phyloP scores from a whole-genome alignment of 2,888 invertebrate genomes.

The Diplolepis rosae region DNA sequence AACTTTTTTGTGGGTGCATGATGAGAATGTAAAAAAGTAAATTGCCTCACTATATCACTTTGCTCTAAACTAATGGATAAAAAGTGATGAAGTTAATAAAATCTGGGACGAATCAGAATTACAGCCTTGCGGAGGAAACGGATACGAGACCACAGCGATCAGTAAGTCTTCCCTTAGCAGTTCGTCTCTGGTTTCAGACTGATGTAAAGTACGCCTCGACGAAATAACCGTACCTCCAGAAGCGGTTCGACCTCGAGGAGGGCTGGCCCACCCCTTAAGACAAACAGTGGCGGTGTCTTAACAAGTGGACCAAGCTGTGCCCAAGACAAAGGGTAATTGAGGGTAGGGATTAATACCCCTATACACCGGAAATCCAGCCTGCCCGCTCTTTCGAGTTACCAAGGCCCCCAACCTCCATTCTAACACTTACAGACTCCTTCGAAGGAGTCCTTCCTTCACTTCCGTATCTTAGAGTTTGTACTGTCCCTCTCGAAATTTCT shows the following conservation, averaged over 20 bases:
- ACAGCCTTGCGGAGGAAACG: conserved; percentile 41
- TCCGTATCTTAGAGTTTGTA: conserved; percentile 33
- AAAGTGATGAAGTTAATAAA: no score
- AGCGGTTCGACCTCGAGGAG: conserved; percentile 48
- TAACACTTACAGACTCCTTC: conserved; percentile 43
- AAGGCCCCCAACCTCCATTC: conserved; percentile 48
- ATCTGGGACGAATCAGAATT: conserved; percentile 35
- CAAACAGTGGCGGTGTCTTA: conserved; percentile 75
- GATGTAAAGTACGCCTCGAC: conserved; percentile 69
- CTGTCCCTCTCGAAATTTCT: conserved; percentile 46
- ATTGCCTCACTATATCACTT: no score
- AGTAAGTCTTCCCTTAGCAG: conserved; percentile 72
- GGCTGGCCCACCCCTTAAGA: conserved; percentile 69
- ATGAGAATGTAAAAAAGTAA: no score
- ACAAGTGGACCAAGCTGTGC: conserved; percentile 74
- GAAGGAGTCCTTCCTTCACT: conserved; percentile 44
- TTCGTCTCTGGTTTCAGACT: conserved; percentile 73
- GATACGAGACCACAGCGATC: conserved; percentile 71
- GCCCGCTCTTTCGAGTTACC: conserved; percentile 61
- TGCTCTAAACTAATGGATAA: no score
- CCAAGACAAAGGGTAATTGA: conserved; percentile 75
- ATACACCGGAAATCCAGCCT: conserved; percentile 70
- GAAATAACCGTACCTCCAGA: conserved; percentile 66
- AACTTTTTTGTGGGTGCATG: no score
- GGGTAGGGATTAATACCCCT: conserved; percentile 74